Evolutionary conservation across 92 coral and sea anemone genomes (phyloP).

Genomic region (Epizoanthus scotinus): DNA sequence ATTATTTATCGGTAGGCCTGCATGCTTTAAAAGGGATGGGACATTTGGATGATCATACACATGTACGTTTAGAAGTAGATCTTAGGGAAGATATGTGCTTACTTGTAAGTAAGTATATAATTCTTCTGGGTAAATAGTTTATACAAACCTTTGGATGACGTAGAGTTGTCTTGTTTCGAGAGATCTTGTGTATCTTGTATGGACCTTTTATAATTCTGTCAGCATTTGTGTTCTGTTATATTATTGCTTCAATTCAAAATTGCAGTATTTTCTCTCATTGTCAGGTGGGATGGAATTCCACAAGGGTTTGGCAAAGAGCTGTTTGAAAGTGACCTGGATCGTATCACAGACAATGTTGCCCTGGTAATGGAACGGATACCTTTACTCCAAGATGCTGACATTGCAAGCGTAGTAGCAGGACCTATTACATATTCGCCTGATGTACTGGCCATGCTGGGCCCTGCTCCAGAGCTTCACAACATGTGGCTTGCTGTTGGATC

Average conservation of each 20-base stretch:
- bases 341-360: slow-evolving; percentile 77
- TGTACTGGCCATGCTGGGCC: slow-evolving; percentile 78
- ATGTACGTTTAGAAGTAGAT: too few species aligned
- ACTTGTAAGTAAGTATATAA: too few species aligned
- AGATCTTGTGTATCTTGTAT: not conserved
- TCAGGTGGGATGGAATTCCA: slow-evolving; percentile 98
- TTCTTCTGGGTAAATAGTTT: too few species aligned
- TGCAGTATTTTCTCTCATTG: not conserved
- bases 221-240: not conserved
- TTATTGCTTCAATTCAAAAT: too few species aligned
- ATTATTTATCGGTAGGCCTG: too few species aligned
- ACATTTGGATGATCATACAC: too few species aligned
- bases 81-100: too few species aligned
- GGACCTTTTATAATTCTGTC: not conserved
- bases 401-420: slow-evolving; percentile 96
- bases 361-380: slow-evolving; percentile 88
- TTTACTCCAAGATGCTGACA: slow-evolving; percentile 80
- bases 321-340: slow-evolving; percentile 94
- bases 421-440: slow-evolving; percentile 98
- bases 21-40: too few species aligned
- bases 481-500: slow-evolving; percentile 95
- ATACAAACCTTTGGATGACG: not conserved
- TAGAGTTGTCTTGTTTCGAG: not conserved
- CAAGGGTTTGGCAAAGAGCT: slow-evolving; percentile 96
- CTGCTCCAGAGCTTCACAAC: slow-evolving; percentile 88